phyloP scores from a whole-genome alignment of 2,113 vertebrate species.

The Cairina moschata region DNA sequence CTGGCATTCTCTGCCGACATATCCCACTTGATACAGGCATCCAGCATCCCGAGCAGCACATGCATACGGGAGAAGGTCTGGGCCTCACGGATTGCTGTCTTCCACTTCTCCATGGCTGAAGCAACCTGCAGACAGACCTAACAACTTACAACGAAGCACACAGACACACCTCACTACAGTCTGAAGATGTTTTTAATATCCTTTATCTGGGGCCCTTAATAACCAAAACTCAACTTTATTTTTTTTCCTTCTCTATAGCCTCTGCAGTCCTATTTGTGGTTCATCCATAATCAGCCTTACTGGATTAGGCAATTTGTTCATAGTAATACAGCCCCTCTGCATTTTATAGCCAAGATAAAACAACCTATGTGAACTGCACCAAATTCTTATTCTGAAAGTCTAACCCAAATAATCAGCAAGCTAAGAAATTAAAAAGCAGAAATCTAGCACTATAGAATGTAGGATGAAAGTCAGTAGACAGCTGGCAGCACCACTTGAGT shows the following conservation, averaged over 20 bases:
- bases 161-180: not conserved
- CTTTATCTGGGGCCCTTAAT: not conserved
- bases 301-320: not conserved
- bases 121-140: constrained; percentile 84
- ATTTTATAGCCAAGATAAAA: not conserved
- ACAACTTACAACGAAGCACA: not conserved
- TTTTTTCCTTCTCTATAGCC: not conserved
- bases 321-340: not conserved
- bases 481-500: not conserved
- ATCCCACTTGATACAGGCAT: constrained; percentile 99
- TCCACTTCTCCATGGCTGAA: constrained; percentile 95
- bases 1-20: constrained; percentile 98
- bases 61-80: constrained; percentile 98
- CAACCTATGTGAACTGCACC: not conserved
- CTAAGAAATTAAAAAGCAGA: constrained; percentile 48
- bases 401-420: constrained; percentile 36
- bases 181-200: not conserved
- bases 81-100: constrained; percentile 89
- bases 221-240: not conserved
- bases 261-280: not conserved
- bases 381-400: constrained; percentile 31
- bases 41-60: constrained; percentile 95
- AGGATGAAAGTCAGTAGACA: not conserved
- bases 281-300: not conserved
- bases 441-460: not conserved